Base-by-base conservation (phyloP, 1,140 invertebrate genomes). In the Chrysoperla carnea region DNA sequence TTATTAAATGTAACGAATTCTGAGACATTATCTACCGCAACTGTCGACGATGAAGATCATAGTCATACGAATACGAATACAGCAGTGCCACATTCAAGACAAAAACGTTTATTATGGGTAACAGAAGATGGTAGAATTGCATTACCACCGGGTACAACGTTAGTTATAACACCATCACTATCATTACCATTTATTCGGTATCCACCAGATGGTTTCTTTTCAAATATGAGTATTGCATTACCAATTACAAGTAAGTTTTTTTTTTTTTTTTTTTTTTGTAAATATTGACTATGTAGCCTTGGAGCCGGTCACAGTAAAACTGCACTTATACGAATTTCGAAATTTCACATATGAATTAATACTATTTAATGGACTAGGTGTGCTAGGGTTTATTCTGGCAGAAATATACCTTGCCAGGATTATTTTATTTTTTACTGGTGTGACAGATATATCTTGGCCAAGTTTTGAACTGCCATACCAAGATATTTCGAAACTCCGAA, bases 221-320 rank as follows among this genome's bases (percentile, higher is more conserved):
- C 82, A 41, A 87, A 87, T 54, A 70, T 88, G 65, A 79, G 82
- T 17, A 75, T 87, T 52, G 85, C 81, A 62, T 72, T 87, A 47
- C 84, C 84, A n/a, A 82, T 88, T 56, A 82, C 82, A 52, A 84
- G 84, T 88, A 63, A 77, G 80, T 75, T 9, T 9, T 7, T 12
- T 11, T 6, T 13, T 8, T 39, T n/a, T n/a, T n/a, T n/a, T n/a
- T n/a, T n/a, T n/a, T n/a, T n/a, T n/a, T n/a, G n/a, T n/a, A n/a
- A n/a, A n/a, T n/a, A n/a, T n/a, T n/a, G 6, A 14, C 13, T 38
- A 23, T 8, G 28, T 17, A 28, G 41, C 1, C 39, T 39, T 31
- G 13, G 23, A 40, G 11, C n/a, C 1, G 5, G 15, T 9, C 38
- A 29, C 17, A 35, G 5, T 15, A 33, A n/a, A 33, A n/a, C n/a